Percentiles rank a stretch among this genome's conserved stretches.
These are phyloP conservation scores for Eurosta solidaginis DNA, from an alignment of 1,140 invertebrate species.

Conservation along the genomic window DNA sequence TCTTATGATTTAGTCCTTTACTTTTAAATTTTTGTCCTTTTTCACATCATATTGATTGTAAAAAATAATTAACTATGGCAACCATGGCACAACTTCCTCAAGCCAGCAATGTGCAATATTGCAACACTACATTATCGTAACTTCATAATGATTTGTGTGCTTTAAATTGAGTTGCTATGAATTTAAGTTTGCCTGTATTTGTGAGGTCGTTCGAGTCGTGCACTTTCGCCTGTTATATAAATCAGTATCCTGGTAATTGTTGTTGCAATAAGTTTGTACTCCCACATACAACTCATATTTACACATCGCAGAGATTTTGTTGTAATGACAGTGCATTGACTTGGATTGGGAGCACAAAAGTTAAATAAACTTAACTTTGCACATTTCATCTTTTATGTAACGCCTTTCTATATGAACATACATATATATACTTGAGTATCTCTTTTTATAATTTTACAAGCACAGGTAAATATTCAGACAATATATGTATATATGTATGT, in stretches of 20 bases:
- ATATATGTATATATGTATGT: too few species aligned
- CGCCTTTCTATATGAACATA: not conserved
- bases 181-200: not conserved
- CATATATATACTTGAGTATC: not conserved
- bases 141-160: not conserved
- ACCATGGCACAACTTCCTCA: too few species aligned
- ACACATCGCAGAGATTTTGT: not conserved
- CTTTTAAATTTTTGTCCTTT: too few species aligned
- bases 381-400: not conserved
- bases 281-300: not conserved
- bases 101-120: not conserved
- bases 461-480: too few species aligned
- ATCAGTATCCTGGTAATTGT: not conserved
- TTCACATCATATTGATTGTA: too few species aligned
- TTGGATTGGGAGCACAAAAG: not conserved
- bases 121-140: not conserved
- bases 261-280: not conserved
- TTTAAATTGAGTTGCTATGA: not conserved
- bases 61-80: too few species aligned
- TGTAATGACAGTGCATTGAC: not conserved
- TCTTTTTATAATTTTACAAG: too few species aligned
- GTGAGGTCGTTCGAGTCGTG: not conserved
- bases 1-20: too few species aligned
- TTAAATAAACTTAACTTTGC: slow-evolving; percentile 1
- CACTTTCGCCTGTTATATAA: not conserved